Evolutionary conservation across 1,140 invertebrate genomes (phyloP), one percentile per base, ranked within the genome.

Genomic region (Tribolium madens): DNA sequence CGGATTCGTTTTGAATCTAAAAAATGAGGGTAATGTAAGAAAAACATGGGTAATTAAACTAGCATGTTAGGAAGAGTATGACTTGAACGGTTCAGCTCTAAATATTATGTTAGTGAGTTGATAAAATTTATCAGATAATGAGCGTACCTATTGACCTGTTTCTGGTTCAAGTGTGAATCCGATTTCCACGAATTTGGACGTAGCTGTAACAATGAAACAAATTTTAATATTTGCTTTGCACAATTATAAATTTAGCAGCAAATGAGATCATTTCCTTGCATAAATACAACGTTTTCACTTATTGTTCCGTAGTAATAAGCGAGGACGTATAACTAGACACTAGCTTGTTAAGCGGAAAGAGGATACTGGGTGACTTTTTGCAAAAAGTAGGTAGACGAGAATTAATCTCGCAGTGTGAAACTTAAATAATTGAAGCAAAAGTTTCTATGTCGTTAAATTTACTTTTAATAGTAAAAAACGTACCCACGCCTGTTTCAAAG

Each of bases 111-210:
- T 48, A 71, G 7, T 47, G 42, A 70, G 9, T 73, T 9, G 26
- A 52, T 73, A 21, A 71, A 73, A 2, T 33, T 33, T 73, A 64
- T 64, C 57, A 64, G 57, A 64, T 53, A 33, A 73, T 9, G 15
- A 73, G 13, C 71, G 76, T 74, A 84, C 83, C 81, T 83, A 70
- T 80, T 83, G 50, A 77, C 78, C 53, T 82, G 83, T 57, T 84
- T 84, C 48, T 79, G 76, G 76, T 81, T 78, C 21, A 84, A 70
- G 50, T 84, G 81, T 3, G 82, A 74, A 47, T 84, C 83, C 14
- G 83, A 84, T 73, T 83, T 84, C 83, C 83, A 84, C 42, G 82
- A 68, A 53, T 78, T 81, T 14, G 83, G 83, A 42, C 80, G 81
- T 50, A 84, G 79, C 83, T 84, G 83, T 52, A 84, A 84, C 64